Evolutionary conservation across 2,888 invertebrate genomes (phyloP).

Genomic region (Microctonus brassicae): DNA sequence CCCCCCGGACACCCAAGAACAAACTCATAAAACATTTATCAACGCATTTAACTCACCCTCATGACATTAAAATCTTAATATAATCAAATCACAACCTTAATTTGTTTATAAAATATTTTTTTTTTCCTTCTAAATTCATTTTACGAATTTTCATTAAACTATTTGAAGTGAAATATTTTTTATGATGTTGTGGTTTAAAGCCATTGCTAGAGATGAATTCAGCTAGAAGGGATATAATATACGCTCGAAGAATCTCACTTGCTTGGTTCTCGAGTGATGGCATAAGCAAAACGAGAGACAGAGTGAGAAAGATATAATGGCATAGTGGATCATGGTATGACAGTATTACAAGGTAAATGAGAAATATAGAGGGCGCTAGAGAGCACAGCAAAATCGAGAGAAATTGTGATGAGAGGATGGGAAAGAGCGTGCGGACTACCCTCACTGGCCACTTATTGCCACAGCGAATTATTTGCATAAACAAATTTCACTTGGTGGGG

Average conservation of each 20-base stretch:
- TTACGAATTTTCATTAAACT: background rate
- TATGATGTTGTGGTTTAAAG: background rate
- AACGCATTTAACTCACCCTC: constrained; percentile 19
- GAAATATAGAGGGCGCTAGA: constrained; percentile 32
- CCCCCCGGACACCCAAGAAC: constrained; percentile 29
- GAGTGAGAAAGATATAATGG: constrained; percentile 41
- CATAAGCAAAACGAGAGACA: background rate
- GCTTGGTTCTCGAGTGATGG: background rate
- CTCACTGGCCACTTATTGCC: constrained; percentile 51
- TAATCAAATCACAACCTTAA: constrained; percentile 11
- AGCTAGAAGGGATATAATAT: constrained; percentile 1
- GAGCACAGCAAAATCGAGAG: constrained; percentile 62
- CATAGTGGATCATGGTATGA: constrained; percentile 42
- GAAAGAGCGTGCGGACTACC: constrained; percentile 69
- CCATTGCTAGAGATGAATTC: background rate
- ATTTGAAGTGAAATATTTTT: background rate
- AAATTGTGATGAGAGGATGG: constrained; percentile 73
- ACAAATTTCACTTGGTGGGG: constrained; percentile 57
- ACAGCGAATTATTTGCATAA: constrained; percentile 60
- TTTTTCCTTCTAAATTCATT: no score
- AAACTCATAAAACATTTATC: constrained; percentile 23
- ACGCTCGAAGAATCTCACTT: background rate
- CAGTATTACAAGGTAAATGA: constrained; percentile 39
- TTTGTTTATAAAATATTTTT: background rate
- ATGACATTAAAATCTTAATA: constrained; percentile 18